phyloP scores from a whole-genome alignment of 1,140 invertebrate species.

The Aleiodes sp. region DNA sequence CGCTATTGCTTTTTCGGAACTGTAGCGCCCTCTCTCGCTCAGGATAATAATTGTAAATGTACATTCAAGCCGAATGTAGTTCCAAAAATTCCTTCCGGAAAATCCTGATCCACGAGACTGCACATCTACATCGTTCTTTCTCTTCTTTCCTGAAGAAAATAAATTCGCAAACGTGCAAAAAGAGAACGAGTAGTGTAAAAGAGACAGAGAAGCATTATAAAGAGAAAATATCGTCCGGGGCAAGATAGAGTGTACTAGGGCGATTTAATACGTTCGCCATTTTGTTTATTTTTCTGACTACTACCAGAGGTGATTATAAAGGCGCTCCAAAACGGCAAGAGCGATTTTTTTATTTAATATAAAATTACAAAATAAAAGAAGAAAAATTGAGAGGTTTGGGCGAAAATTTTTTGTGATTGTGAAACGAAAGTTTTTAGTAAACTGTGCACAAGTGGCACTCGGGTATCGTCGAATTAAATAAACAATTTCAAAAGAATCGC shows the following conservation, averaged over 20 bases:
- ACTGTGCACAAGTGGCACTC: too few relatives aligned
- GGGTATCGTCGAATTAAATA: too few relatives aligned
- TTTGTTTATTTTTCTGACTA: conserved; percentile 57
- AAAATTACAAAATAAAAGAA: neutral
- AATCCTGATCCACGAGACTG: neutral
- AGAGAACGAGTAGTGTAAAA: neutral
- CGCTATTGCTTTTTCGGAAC: too few relatives aligned
- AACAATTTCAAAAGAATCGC: too few relatives aligned
- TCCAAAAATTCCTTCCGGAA: neutral
- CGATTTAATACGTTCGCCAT: conserved; percentile 50
- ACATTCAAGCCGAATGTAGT: neutral
- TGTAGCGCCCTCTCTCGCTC: too few relatives aligned
- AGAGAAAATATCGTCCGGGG: conserved; percentile 13
- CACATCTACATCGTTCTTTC: neutral
- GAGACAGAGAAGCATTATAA: neutral
- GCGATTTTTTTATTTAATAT: neutral
- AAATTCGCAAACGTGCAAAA: conserved; percentile 21
- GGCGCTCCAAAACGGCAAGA: neutral
- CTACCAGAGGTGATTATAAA: conserved; percentile 37
- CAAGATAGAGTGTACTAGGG: neutral
- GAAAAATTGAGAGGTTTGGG: neutral
- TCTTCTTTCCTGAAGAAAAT: neutral
- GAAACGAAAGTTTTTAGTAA: too few relatives aligned
- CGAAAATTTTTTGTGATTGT: neutral
- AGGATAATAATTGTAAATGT: neutral